These are phyloP conservation scores for Neodiprion fabricii DNA, from an alignment of 1,140 invertebrate species.

Conservation along the genomic window DNA sequence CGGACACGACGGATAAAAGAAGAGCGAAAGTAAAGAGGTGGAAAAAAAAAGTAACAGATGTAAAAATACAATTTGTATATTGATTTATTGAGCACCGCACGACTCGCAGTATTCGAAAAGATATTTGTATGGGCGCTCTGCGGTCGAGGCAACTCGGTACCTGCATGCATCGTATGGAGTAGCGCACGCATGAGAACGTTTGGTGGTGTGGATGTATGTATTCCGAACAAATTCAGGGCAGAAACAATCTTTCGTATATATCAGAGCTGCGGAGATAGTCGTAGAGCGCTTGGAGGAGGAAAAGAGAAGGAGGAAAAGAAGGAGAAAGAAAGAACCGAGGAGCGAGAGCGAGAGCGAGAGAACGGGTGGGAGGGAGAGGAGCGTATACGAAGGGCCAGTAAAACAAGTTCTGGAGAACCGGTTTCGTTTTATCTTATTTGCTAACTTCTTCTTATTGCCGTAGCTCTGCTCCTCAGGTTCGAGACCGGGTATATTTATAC, in stretches of 20 bases:
- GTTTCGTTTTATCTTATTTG: constrained; percentile 12
- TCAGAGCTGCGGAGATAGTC: constrained; percentile 4
- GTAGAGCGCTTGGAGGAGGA: neutral
- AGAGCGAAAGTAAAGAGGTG: too few relatives aligned
- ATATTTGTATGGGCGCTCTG: too few relatives aligned
- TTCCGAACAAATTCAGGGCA: constrained; percentile 56
- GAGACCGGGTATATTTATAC: constrained; percentile 51
- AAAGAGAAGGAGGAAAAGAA: too few relatives aligned
- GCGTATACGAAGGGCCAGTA: constrained; percentile 54
- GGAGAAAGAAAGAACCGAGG: constrained; percentile 21
- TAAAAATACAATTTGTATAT: too few relatives aligned
- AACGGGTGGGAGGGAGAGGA: constrained; percentile 28
- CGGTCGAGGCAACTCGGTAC: too few relatives aligned
- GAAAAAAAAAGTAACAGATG: too few relatives aligned
- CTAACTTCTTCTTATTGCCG: constrained; percentile 12
- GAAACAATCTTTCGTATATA: constrained; percentile 35
- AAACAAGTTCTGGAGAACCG: constrained; percentile 9
- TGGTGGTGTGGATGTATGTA: neutral
- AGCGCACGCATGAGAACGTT: too few relatives aligned
- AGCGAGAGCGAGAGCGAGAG: neutral
- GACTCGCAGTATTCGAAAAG: too few relatives aligned
- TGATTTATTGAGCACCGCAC: too few relatives aligned
- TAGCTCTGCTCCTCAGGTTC: constrained; percentile 31
- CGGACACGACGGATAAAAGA: too few relatives aligned
- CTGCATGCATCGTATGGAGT: too few relatives aligned